Percentiles rank a stretch among this genome's conserved stretches.
Conservation (phyloP, 2,888 invertebrate species). For the Gasteruption jaculator region DNA sequence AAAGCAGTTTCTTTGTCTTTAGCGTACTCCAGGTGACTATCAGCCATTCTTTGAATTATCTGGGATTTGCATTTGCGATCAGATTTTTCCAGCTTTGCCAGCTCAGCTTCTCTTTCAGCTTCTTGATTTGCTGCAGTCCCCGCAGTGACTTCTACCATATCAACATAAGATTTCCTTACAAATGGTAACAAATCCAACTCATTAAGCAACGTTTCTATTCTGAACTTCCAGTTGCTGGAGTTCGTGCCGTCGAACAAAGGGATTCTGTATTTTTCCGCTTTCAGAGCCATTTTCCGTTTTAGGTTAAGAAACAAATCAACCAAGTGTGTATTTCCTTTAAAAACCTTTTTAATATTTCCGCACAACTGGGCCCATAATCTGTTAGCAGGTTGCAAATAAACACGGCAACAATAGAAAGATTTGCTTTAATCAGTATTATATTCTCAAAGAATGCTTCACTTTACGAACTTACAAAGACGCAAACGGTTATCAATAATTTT, state of each 20-base stretch:
- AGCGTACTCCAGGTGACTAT: constrained; percentile 32
- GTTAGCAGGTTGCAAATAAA: too few relatives aligned
- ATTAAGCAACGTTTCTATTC: constrained; percentile 24
- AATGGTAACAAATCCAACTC: constrained; percentile 18
- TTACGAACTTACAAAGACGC: too few relatives aligned
- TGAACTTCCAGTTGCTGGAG: constrained; percentile 31
- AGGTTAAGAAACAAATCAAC: too few relatives aligned
- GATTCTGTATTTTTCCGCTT: constrained; percentile 11
- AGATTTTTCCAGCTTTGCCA: constrained; percentile 8
- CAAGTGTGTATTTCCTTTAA: too few relatives aligned
- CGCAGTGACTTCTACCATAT: too few relatives aligned
- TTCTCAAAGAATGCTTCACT: too few relatives aligned
- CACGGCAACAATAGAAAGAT: too few relatives aligned
- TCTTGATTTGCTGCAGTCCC: not conserved
- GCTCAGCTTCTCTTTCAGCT: not conserved
- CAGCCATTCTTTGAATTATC: constrained; percentile 29
- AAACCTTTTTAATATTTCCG: too few relatives aligned
- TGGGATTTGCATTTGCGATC: constrained; percentile 26
- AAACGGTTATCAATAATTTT: too few relatives aligned
- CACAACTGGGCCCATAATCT: too few relatives aligned
- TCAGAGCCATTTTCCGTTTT: too few relatives aligned
- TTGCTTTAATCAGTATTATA: too few relatives aligned
- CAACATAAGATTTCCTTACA: constrained; percentile 12
- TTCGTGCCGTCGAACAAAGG: constrained; percentile 20
- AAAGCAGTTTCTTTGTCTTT: constrained; percentile 27